Conservation (phyloP, 2,797 vertebrate genomes). For the Mycteria americana region DNA sequence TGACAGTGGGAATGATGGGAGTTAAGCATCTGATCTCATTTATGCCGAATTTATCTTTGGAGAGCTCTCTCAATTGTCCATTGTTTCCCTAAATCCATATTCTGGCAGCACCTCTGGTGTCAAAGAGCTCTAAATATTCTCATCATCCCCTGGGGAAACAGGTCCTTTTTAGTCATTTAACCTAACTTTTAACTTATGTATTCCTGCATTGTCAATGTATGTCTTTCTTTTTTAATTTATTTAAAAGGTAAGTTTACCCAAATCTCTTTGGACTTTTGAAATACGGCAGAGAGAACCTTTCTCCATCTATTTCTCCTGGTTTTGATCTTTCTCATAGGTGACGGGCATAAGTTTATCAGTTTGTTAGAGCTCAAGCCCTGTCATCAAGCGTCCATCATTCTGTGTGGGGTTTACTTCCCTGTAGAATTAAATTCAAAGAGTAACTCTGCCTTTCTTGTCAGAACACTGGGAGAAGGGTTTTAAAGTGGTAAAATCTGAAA, state of each 20-base stretch:
- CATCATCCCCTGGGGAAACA: conserved; percentile 2
- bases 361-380: neutral
- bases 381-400: neutral
- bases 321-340: neutral
- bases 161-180: conserved; percentile 43
- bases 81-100: conserved; percentile 64
- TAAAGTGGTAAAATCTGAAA: neutral
- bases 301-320: neutral
- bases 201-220: neutral
- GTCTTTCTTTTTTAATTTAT: neutral
- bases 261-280: neutral
- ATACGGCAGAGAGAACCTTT: neutral
- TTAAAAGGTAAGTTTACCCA: neutral
- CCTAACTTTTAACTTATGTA: conserved; percentile 3
- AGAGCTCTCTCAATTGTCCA: conserved; percentile 50
- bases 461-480: neutral
- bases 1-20: conserved; percentile 11
- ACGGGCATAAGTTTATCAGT: neutral
- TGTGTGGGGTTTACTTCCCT: neutral
- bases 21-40: conserved; percentile 54
- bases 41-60: conserved; percentile 41
- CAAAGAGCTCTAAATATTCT: conserved; percentile 42
- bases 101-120: conserved; percentile 54
- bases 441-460: neutral
- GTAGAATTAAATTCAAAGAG: neutral